phyloP scores from a whole-genome alignment of 2,888 invertebrate species.

The Ochlodes sylvanus region DNA sequence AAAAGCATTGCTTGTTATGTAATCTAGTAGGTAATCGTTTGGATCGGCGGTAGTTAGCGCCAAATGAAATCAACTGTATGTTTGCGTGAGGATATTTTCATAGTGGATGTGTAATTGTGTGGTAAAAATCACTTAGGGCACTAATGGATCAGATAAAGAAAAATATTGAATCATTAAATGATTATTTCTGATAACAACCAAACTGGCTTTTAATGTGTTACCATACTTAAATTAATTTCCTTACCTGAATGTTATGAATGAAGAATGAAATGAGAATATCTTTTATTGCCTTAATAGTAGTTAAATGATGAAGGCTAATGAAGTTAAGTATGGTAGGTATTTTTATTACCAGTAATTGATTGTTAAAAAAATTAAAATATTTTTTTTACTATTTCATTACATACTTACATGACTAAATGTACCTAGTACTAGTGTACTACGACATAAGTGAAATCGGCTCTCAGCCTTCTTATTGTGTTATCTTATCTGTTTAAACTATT shows the following conservation, averaged over 20 bases:
- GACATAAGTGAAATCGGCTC: too few relatives aligned
- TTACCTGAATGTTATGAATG: neutral
- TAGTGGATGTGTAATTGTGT: slow-evolving; percentile 32
- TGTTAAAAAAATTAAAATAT: too few relatives aligned
- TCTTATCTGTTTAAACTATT: too few relatives aligned
- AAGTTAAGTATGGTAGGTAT: too few relatives aligned
- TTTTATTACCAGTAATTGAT: too few relatives aligned
- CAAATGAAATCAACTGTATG: slow-evolving; percentile 41
- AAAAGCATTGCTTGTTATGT: slow-evolving; percentile 25
- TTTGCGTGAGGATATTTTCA: slow-evolving; percentile 30
- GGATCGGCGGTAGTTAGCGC: slow-evolving; percentile 36
- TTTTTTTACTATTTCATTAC: too few relatives aligned
- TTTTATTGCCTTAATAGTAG: too few relatives aligned
- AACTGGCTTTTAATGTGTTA: slow-evolving; percentile 17
- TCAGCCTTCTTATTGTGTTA: too few relatives aligned
- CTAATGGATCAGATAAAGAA: slow-evolving; percentile 43
- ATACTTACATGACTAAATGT: too few relatives aligned
- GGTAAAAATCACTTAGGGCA: slow-evolving; percentile 42
- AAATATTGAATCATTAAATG: slow-evolving; percentile 37
- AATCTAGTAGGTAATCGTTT: slow-evolving; percentile 18
- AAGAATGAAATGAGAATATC: too few relatives aligned
- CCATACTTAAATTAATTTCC: neutral
- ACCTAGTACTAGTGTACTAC: too few relatives aligned
- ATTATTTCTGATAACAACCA: slow-evolving; percentile 34
- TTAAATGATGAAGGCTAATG: too few relatives aligned